Percentiles rank a stretch among this genome's conserved stretches.
Evolutionary conservation across 2,797 vertebrate species (phyloP).

Genomic region (Coluber constrictor): DNA sequence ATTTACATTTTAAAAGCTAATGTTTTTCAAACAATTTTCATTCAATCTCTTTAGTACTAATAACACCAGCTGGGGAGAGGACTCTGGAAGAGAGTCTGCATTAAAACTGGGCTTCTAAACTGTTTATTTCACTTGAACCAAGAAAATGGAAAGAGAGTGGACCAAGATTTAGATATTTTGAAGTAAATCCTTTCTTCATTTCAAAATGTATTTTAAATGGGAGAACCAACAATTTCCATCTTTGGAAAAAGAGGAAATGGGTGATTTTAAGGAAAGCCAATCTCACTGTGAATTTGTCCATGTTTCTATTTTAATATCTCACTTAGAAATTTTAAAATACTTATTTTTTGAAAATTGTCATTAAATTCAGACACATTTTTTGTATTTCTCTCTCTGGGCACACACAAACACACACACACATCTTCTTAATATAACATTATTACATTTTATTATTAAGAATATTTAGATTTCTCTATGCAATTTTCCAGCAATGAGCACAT

Average conservation of each 20-base stretch:
- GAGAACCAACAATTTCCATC: neutral
- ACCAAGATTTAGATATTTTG: neutral
- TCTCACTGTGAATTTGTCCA: neutral
- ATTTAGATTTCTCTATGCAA: neutral
- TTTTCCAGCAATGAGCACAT: neutral
- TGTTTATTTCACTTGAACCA: neutral
- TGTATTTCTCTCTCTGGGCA: neutral
- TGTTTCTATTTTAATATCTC: neutral
- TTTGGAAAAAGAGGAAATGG: neutral
- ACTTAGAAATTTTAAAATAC: neutral
- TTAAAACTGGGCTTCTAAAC: neutral
- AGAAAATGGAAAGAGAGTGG: neutral
- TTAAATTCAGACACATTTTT: neutral
- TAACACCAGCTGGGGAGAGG: slow-evolving; percentile 24
- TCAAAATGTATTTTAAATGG: neutral
- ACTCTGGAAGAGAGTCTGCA: slow-evolving; percentile 17
- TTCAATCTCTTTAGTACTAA: slow-evolving; percentile 24
- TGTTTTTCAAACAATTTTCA: slow-evolving; percentile 29
- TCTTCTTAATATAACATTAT: neutral
- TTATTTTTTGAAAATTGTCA: neutral
- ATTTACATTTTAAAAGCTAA: slow-evolving; percentile 39
- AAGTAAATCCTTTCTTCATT: neutral
- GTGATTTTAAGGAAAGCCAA: neutral
- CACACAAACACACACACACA: neutral
- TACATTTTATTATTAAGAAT: neutral